These are phyloP conservation scores for Liolophura sinensis DNA, from an alignment of 1,140 invertebrate genomes.

Conservation along the genomic window DNA sequence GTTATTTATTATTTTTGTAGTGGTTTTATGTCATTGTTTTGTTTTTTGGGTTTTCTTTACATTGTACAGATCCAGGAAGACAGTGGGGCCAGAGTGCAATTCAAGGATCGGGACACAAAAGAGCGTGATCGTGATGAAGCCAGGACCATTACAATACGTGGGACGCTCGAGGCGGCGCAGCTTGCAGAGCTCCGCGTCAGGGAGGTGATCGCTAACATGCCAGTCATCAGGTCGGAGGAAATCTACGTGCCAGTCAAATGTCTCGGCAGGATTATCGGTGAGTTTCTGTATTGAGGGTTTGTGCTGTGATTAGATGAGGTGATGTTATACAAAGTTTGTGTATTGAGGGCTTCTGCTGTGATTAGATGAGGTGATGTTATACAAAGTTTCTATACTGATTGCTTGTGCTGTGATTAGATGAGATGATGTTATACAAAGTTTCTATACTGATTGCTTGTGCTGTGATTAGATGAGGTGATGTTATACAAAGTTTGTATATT, in stretches of 20 bases:
- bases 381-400: too few relatives aligned
- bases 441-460: too few relatives aligned
- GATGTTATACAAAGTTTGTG: too few relatives aligned
- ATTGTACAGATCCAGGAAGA: slow-evolving; percentile 67
- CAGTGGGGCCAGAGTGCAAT: slow-evolving; percentile 72
- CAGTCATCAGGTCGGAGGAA: slow-evolving; percentile 67
- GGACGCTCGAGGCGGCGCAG: slow-evolving; percentile 66
- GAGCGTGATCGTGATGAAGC: slow-evolving; percentile 52
- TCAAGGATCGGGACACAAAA: slow-evolving; percentile 44
- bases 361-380: too few relatives aligned
- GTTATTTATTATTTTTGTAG: too few relatives aligned
- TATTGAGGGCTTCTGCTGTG: too few relatives aligned
- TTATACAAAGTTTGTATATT: too few relatives aligned
- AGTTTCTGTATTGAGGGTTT: background rate
- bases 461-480: too few relatives aligned
- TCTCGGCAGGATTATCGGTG: slow-evolving; percentile 72
- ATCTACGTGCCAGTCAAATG: slow-evolving; percentile 68
- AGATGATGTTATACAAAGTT: too few relatives aligned
- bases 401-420: too few relatives aligned
- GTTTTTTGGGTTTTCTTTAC: too few relatives aligned
- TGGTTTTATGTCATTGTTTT: too few relatives aligned
- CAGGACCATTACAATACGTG: slow-evolving; percentile 70
- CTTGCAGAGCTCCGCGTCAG: slow-evolving; percentile 73
- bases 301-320: slow-evolving; percentile 2
- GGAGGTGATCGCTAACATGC: slow-evolving; percentile 71